Base-by-base conservation (phyloP, 2,888 invertebrate species). In the Lasioglossum pauxillum region DNA sequence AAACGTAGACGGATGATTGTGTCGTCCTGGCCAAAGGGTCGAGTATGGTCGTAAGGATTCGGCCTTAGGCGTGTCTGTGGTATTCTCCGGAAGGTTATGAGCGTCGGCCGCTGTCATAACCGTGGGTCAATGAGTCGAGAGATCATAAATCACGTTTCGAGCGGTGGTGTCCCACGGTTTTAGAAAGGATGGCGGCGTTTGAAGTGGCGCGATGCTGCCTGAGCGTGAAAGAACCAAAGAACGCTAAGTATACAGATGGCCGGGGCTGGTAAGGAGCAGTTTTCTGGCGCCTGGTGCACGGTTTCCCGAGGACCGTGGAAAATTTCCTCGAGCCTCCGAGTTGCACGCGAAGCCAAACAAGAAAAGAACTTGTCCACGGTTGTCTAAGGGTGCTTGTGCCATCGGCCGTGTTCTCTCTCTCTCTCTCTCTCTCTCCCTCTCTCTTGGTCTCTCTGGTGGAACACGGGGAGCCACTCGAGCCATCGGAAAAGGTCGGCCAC, bases 61-160 rank as follows among this genome's bases (percentile, higher is more conserved):
- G 82, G 74, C 82, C 79, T 67, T 83, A 78, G 86, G 82, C 27
- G 78, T 77, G 84, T 84, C 67, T 46, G 79, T 4, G 79, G 82
- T 80, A 92, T 90, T 92, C 89, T 90, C 85, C 76, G 78, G 83
- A 78, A 86, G 86, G 86, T 89, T 88, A 89, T 91, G 87, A 91
- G 91, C 90, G 89, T 88, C 89, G 74, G 90, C 76, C 87, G 85
- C 90, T 92, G 92, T 92, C 93, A 93, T 93, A 93, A 92, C 92
- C 86, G 72, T 80, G 86, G 92, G 92, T 91, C 93, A 91, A 92
- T 92, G 89, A 91, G 91, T 90, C 90, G 78, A 82, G 82, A 73
- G 90, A 89, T 91, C 93, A 88, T 93, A 93, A 93, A 93, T 93
- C 93, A 93, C 88, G 80, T 87, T 79, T 82, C 86, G 82, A 89